Evolutionary conservation across 1,140 invertebrate genomes (phyloP).

Genomic region (Eupristina koningsbergeri): DNA sequence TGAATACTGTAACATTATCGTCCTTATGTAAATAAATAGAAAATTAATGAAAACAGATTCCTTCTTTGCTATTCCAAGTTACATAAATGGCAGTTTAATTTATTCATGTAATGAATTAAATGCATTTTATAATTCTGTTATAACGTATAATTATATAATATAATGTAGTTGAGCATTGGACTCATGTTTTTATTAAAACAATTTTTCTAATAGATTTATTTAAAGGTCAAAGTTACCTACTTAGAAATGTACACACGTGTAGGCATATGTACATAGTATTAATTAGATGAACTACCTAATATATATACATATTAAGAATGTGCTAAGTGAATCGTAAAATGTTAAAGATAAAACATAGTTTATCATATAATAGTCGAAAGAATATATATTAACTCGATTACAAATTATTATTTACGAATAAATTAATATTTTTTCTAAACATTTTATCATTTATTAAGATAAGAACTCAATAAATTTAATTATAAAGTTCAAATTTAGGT

Average conservation of each 20-base stretch:
- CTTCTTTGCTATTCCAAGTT: not conserved
- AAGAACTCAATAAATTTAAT: no score
- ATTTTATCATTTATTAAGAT: no score
- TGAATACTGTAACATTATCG: not conserved
- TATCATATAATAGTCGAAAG: not conserved
- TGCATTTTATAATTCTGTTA: not conserved
- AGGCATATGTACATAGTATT: not conserved
- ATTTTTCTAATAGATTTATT: not conserved
- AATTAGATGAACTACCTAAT: slow-evolving; percentile 11
- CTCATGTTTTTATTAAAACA: not conserved
- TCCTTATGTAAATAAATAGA: not conserved
- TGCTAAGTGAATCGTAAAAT: slow-evolving; percentile 32
- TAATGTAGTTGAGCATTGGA: not conserved
- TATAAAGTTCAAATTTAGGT: no score
- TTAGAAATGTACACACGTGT: not conserved
- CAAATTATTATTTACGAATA: not conserved
- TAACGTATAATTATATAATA: no score
- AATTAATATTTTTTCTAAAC: not conserved
- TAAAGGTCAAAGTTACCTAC: not conserved
- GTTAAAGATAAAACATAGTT: slow-evolving; percentile 4
- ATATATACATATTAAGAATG: not conserved
- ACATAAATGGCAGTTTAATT: not conserved
- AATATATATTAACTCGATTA: not conserved
- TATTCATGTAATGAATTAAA: not conserved
- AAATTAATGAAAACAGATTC: not conserved